Evolutionary conservation across 2,797 vertebrate species (phyloP).

Genomic region (Sternarchorhynchus goeldii): DNA sequence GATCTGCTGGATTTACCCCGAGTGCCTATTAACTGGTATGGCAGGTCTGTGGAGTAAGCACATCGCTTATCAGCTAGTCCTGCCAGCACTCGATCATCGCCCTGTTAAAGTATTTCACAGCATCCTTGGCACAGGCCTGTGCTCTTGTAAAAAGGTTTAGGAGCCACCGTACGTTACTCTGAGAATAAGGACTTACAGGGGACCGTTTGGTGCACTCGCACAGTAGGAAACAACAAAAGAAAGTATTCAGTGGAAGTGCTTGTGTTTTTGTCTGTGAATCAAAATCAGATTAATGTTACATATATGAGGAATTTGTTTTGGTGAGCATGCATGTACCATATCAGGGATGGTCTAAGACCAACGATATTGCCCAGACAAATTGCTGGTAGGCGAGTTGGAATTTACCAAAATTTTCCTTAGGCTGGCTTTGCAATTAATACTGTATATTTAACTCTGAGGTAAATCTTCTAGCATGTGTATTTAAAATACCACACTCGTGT

Average conservation of each 20-base stretch:
- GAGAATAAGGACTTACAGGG: neutral
- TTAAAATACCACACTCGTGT: slow-evolving; percentile 17
- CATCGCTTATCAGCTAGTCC: slow-evolving; percentile 40
- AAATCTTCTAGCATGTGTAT: neutral
- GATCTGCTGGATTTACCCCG: slow-evolving; percentile 38
- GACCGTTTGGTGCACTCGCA: neutral
- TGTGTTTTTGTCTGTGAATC: too few species aligned
- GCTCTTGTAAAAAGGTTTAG: slow-evolving; percentile 7
- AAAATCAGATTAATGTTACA: too few species aligned
- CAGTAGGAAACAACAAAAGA: neutral
- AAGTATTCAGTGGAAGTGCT: neutral
- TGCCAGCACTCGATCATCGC: slow-evolving; percentile 26
- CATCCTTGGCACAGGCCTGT: slow-evolving; percentile 5
- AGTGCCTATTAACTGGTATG: slow-evolving; percentile 37
- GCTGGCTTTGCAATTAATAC: neutral
- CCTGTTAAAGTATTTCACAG: slow-evolving; percentile 35
- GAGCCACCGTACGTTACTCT: neutral
- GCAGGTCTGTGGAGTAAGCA: slow-evolving; percentile 42
- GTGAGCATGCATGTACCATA: too few species aligned
- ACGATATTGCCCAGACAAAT: too few species aligned
- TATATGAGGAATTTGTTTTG: too few species aligned
- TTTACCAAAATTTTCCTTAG: neutral
- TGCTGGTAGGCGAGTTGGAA: too few species aligned
- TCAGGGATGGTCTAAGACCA: too few species aligned
- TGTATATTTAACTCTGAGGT: neutral